Conservation (phyloP, 2,797 vertebrate genomes). For the Loris lydekkerianus region DNA sequence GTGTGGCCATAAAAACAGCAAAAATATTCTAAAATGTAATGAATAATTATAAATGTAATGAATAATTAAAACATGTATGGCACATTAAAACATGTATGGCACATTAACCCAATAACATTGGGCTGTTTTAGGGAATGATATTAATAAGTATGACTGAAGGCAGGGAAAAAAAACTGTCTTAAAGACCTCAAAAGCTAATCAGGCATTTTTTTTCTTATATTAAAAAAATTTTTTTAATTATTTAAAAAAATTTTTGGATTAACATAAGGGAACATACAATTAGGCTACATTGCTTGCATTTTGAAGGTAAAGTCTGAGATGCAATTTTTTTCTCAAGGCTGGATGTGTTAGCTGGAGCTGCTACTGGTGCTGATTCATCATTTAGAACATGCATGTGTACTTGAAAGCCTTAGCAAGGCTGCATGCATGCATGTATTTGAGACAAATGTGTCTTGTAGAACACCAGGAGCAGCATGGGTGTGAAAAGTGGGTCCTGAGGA, state of each 20-base stretch:
- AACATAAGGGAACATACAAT: no score
- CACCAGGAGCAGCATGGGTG: no score
- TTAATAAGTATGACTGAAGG: not conserved
- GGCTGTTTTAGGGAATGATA: not conserved
- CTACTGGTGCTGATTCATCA: not conserved
- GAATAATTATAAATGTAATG: constrained; percentile 5
- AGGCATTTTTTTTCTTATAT: not conserved
- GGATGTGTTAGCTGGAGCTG: not conserved
- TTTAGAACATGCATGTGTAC: not conserved
- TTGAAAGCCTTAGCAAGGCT: not conserved
- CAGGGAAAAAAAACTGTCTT: not conserved
- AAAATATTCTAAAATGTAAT: not conserved
- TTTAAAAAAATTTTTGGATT: no score
- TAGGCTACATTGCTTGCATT: no score
- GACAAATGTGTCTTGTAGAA: not conserved
- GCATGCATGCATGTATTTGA: not conserved
- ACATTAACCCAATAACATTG: constrained; percentile 14
- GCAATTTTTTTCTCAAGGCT: not conserved
- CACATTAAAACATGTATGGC: not conserved
- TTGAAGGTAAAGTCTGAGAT: no score
- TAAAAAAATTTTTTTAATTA: no score
- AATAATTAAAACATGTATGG: not conserved
- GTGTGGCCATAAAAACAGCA: not conserved
- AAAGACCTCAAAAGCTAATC: not conserved
- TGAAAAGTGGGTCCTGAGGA: not conserved